Evolutionary conservation across 2,888 invertebrate genomes (phyloP), one percentile per base, ranked within the genome.

Genomic region (Drosophila heteroneura): DNA sequence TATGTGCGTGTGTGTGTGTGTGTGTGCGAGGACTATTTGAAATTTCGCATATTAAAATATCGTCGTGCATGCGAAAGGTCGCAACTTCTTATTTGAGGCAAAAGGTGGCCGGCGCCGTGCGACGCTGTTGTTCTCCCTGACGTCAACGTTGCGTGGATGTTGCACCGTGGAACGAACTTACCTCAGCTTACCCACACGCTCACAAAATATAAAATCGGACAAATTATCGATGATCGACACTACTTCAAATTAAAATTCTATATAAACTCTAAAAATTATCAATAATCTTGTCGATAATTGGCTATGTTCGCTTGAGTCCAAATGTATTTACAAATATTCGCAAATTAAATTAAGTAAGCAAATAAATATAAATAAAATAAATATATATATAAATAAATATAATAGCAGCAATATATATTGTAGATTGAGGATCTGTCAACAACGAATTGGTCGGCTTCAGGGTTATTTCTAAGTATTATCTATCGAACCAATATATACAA

Each of bases 21-120:
- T 61, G 74, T 59, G 70, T 54, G 80, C 44, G 65, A 67, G 76
- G 82, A 81, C 85, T 79, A 83, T 91, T 90, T 75, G 81, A 90
- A 85, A 89, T 89, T 85, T 91, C 84, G 90, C 90, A 89, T 90
- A 88, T 88, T 90, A 90, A 90, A 87, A 90, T 91, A 88, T 88
- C 88, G 91, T 86, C 82, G 84, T 83, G 80, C 74, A 83, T 89
- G 88, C 89, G 81, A 91, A 90, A 87, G 91, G 84, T 84, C 73
- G 83, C 81, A 70, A 57, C 75, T 77, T 76, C 82, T 73, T 78
- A 75, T 76, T 71, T 85, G 66, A 69, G 73, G 63, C 74, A 79
- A 68, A 89, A 82, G 82, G 80, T 82, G 81, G 82, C 66, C 81
- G 64, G 60, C 69, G 76, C 66, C 76, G 59, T 70, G 70, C 64